These are phyloP conservation scores for Heliconius eleuchia DNA, from an alignment of 1,140 invertebrate genomes.

Conservation along the genomic window DNA sequence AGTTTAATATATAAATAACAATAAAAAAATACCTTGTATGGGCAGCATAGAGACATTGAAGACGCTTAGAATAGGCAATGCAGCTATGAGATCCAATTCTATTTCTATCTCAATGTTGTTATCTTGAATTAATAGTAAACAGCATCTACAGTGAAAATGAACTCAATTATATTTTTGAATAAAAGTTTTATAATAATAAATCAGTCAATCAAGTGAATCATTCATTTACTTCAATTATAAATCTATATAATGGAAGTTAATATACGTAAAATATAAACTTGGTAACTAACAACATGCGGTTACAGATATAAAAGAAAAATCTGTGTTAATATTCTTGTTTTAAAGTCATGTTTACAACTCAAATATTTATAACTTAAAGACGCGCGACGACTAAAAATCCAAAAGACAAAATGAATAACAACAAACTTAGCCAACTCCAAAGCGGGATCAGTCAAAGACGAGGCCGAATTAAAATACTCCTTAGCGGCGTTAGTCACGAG, in stretches of 20 bases:
- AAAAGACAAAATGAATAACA: no score
- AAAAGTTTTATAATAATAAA: background rate
- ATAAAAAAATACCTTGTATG: conserved; percentile 59
- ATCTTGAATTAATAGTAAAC: conserved; percentile 61
- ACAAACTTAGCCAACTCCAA: conserved; percentile 60
- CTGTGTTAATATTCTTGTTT: no score
- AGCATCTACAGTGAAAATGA: conserved; percentile 47
- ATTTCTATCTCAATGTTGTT: conserved; percentile 60
- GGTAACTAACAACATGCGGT: no score
- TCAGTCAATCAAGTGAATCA: no score
- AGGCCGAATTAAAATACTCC: conserved; percentile 70
- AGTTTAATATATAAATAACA: no score
- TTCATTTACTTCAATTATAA: no score
- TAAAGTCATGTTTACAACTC: no score
- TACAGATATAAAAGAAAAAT: no score
- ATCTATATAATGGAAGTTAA: no score
- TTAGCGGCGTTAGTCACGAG: conserved; percentile 51
- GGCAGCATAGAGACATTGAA: conserved; percentile 63
- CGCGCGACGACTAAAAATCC: background rate
- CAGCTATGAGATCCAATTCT: conserved; percentile 64
- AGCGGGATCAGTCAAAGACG: conserved; percentile 55
- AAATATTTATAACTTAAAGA: no score
- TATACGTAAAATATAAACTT: no score
- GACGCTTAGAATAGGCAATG: conserved; percentile 53
- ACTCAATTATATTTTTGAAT: background rate